A percentile compares a stretch with the other conserved stretches of the same genome.
Conservation (phyloP, 1,140 invertebrate species). For the Lucilia sericata region DNA sequence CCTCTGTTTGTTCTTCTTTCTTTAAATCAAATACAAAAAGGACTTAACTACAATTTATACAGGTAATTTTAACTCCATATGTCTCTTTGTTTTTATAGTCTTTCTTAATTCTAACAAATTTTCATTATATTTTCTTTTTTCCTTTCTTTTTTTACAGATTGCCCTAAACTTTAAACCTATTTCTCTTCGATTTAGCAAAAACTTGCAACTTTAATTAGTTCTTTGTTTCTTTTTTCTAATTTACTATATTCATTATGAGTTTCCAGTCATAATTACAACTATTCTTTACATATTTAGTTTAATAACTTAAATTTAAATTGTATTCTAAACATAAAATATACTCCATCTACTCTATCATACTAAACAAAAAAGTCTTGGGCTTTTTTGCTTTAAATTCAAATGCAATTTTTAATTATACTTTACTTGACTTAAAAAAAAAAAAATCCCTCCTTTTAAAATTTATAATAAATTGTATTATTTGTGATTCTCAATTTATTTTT, state of each 20-base stretch:
- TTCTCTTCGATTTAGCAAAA: neutral
- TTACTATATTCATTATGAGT: neutral
- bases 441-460: neutral
- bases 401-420: slow-evolving; percentile 3
- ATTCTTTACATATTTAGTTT: neutral
- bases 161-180: neutral
- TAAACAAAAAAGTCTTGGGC: neutral
- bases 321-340: no score
- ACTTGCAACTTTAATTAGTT: neutral
- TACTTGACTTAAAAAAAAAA: neutral
- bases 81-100: no score
- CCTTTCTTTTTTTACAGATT: neutral
- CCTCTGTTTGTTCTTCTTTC: no score
- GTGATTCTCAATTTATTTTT: slow-evolving; percentile 17
- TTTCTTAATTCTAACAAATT: no score
- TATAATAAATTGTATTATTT: neutral
- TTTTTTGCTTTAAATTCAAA: neutral
- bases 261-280: neutral
- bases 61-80: no score
- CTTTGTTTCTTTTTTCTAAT: neutral
- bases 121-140: neutral
- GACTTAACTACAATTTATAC: no score
- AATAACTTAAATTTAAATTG: neutral
- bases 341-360: neutral
- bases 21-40: no score